Evolutionary conservation across 2,113 vertebrate genomes (phyloP).

Genomic region (Muntiacus reevesi): DNA sequence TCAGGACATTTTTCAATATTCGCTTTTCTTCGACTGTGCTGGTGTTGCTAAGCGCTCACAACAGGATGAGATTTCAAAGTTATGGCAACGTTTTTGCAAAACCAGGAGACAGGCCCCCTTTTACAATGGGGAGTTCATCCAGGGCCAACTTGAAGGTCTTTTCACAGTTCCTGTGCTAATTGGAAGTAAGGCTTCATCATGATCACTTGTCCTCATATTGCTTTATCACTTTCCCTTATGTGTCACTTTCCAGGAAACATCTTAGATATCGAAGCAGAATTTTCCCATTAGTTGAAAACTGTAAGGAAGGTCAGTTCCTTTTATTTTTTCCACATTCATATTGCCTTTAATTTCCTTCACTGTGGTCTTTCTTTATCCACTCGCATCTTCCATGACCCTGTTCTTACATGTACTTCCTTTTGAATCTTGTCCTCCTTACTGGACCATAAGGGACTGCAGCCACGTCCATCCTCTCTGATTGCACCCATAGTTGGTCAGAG

Average conservation of each 20-base stretch:
- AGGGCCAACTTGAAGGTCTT: accelerated
- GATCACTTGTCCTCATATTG: not conserved
- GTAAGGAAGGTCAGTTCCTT: too few species aligned
- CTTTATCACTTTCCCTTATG: not conserved
- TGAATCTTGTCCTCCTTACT: not conserved
- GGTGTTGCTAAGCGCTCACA: not conserved
- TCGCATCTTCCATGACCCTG: not conserved
- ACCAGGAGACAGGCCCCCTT: not conserved
- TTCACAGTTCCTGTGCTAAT: not conserved
- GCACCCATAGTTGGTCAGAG: not conserved
- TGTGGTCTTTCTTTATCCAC: not conserved
- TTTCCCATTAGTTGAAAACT: not conserved
- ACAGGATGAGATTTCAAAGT: not conserved
- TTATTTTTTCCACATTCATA: not conserved
- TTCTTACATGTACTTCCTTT: not conserved
- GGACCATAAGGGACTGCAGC: not conserved
- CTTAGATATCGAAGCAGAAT: not conserved
- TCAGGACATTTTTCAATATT: not conserved
- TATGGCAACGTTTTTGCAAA: not conserved
- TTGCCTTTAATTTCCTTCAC: not conserved
- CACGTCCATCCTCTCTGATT: not conserved
- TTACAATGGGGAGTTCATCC: not conserved
- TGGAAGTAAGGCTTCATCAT: not conserved
- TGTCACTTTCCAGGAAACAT: not conserved
- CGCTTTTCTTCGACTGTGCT: not conserved